Evolutionary conservation across 2,797 vertebrate genomes (phyloP).

Genomic region (Hydrocynus forskahlii): DNA sequence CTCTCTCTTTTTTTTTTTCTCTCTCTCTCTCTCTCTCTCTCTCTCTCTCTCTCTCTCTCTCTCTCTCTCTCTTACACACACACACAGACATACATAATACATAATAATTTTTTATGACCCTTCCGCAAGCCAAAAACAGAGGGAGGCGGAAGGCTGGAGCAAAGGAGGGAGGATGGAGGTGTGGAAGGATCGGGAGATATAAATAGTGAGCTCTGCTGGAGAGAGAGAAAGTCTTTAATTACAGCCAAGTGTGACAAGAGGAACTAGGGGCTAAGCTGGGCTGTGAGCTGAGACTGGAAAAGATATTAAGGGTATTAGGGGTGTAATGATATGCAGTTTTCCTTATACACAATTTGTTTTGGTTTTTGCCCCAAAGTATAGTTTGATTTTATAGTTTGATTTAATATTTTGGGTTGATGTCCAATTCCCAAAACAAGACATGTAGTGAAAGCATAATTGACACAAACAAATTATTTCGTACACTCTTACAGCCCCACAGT

Average conservation of each 20-base stretch:
- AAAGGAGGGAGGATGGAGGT: constrained; percentile 34
- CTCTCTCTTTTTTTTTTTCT: no score
- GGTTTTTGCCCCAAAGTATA: not conserved
- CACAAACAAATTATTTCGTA: no score
- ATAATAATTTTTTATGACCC: constrained; percentile 20
- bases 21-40: no score
- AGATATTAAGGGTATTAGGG: not conserved
- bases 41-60: not conserved
- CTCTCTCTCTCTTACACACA: not conserved
- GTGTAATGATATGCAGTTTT: not conserved
- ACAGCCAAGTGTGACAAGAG: constrained; percentile 50
- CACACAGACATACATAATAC: not conserved
- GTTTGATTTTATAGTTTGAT: not conserved
- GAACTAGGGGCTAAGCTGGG: constrained; percentile 15
- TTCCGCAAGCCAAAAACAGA: constrained; percentile 43
- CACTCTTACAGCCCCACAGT: no score
- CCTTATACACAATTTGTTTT: not conserved
- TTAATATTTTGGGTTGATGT: no score
- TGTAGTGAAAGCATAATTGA: no score
- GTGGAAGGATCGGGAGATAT: constrained; percentile 40
- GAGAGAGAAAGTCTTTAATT: constrained; percentile 52
- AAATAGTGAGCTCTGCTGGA: constrained; percentile 45
- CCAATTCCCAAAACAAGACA: not conserved
- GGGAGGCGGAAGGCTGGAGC: constrained; percentile 27
- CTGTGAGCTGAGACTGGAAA: constrained; percentile 15